Base-by-base conservation (phyloP, 2,797 vertebrate species). In the Dipus sagitta region DNA sequence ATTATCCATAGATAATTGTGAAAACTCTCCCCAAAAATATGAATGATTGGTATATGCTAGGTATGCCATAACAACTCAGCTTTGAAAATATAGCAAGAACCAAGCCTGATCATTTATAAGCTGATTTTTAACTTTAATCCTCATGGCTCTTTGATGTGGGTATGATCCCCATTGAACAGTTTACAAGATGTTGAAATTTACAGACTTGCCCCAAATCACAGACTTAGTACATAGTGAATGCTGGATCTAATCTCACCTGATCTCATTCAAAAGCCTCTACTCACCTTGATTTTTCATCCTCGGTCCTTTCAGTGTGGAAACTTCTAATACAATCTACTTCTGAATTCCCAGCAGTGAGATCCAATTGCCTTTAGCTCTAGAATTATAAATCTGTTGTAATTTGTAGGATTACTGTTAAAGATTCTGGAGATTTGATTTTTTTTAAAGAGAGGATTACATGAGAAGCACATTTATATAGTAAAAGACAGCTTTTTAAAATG, bases 401-500 rank as follows among this genome's bases (percentile, higher is more conserved):
- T 75, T 87, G 8, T 65, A 85, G 67, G 92, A 90, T 86, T 96
- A 15, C 68, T 79, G 38, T 92, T 93, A 85, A 92, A 90, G 62
- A 75, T 42, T 92, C 92, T 86, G 42, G 52, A 94, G n/a, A 85
- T 74, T 34, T 70, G 60, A 34, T 30, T 26, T 12, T 71, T 85
- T 89, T 91, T 47, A 47, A 30, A 75, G 14, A 75, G 54, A 75
- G 13, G 18, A 68, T 81, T 17, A 30, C 32, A 86, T 80, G 42
- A 80, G 67, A 90, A 93, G 83, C 34, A 71, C 38, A 87, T 90
- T 94, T 96, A 65, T 78, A 76, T 92, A 81, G 92, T 87, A 86
- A 92, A 96, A 88, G 75, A 42, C 28, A 95, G 52, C 54, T 92
- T 92, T 92, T 72, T 42, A 92, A 96, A 96, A 93, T 95, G 87